Base-by-base conservation (phyloP, 2,797 vertebrate species). In the Hoplostethus atlanticus region DNA sequence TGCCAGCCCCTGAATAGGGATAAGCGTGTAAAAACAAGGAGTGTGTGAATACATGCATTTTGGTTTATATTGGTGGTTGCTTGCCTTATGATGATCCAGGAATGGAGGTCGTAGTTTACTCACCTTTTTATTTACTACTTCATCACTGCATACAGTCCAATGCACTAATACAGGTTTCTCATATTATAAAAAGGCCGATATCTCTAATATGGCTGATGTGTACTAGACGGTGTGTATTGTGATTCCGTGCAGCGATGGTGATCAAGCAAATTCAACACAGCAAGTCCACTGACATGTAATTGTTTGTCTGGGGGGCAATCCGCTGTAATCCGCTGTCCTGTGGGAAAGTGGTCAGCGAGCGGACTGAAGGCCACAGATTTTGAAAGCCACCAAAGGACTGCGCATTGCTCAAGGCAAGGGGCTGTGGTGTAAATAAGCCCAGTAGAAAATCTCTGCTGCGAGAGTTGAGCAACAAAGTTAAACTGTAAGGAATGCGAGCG, bases 381-480 rank as follows among this genome's bases (percentile, higher is more conserved):
- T 5, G 50, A 78, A 50, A 76, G 73, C 77, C 68, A 80, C 77
- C 53, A 7, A 50, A 77, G 75, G 79, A 68, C 83, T 73, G 71
- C 73, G 66, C 50, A 12, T 86, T 88, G 86, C 85, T 88, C 73
- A 86, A 86, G 78, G 51, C 62, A 58, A 56, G 53, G 68, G 67
- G 68, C 72, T 86, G 79, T 16, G 54, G 80, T 84, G 69, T 84
- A 87, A 87, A 86, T 88, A 85, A 78, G 71, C 80, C 68, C 0
- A 16, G 79, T 25, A 81, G 64, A 84, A 85, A 87, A 84, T 73
- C 88, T 47, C 50, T 74, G 76, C 76, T 81, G 72, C 79, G 64
- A 21, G 67, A 88, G 82, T 89, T 91, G 84, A 82, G 88, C 87
- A 92, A 91, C 76, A 64, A 71, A 86, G 67, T 73, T 77, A 85